Percentiles rank a stretch among this genome's conserved stretches.
Conservation (phyloP, 2,113 vertebrate genomes). For the Romanogobio albipinnatus region DNA sequence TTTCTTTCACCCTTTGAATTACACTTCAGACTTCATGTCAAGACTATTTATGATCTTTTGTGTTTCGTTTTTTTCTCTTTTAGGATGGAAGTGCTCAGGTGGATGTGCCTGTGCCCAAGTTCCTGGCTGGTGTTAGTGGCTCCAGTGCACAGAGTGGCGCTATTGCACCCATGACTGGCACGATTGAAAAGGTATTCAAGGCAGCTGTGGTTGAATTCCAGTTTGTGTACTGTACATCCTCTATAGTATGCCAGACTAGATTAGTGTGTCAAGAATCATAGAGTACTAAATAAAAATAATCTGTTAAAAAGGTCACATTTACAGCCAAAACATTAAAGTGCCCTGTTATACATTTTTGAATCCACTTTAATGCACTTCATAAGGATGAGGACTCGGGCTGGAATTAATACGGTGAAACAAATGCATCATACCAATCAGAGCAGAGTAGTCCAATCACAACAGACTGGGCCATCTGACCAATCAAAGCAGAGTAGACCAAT, state of each 20-base stretch:
- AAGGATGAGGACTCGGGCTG: too few species aligned
- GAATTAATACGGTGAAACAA: too few species aligned
- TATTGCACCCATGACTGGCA: constrained; percentile 94
- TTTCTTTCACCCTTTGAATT: neutral
- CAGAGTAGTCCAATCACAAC: too few species aligned
- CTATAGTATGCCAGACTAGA: neutral
- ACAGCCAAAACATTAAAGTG: neutral
- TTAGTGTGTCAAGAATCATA: too few species aligned
- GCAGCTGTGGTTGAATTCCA: too few species aligned
- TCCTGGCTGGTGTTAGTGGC: constrained; percentile 79
- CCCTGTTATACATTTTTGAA: too few species aligned
- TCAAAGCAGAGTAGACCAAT: too few species aligned
- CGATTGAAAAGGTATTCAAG: constrained; percentile 90
- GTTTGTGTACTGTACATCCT: neutral
- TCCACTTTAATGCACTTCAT: too few species aligned
- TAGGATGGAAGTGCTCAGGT: constrained; percentile 85
- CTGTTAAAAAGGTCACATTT: neutral
- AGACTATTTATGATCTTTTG: neutral
- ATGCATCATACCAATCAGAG: too few species aligned
- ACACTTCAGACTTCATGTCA: neutral
- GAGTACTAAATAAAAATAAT: too few species aligned
- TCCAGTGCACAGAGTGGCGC: constrained; percentile 78
- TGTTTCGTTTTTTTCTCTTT: neutral
- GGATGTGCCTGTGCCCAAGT: constrained; percentile 85
- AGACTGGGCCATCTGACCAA: too few species aligned